Percentiles rank a stretch among this genome's conserved stretches.
phyloP scores from a whole-genome alignment of 2,797 vertebrate genomes.

The Cyprinella venusta region DNA sequence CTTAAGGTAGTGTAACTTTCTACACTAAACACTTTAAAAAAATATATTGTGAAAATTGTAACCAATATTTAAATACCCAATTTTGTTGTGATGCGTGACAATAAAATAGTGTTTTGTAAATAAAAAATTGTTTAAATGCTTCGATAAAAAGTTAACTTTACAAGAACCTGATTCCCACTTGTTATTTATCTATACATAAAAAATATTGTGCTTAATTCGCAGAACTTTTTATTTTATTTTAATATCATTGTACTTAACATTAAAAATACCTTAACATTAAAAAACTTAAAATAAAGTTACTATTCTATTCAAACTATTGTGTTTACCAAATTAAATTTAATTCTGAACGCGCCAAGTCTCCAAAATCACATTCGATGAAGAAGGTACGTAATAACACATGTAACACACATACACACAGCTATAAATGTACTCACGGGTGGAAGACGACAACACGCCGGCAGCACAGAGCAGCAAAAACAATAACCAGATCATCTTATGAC shows the following conservation, averaged over 20 bases:
- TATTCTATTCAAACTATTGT: not conserved
- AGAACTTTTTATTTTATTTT: not conserved
- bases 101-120: not conserved
- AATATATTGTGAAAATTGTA: not conserved
- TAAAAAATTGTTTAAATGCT: not conserved
- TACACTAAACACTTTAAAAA: not conserved
- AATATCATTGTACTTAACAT: not conserved
- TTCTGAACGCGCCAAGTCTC: not conserved
- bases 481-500: conserved; percentile 72
- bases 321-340: not conserved
- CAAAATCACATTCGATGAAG: conserved; percentile 17
- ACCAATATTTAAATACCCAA: not conserved
- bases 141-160: not conserved
- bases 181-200: not conserved
- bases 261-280: too few relatives aligned
- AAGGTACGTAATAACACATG: not conserved
- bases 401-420: not conserved
- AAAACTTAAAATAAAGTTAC: not conserved
- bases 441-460: conserved; percentile 76
- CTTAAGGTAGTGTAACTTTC: not conserved
- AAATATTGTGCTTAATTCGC: too few relatives aligned
- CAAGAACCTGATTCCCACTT: not conserved
- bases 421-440: conserved; percentile 79
- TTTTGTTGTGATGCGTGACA: not conserved
- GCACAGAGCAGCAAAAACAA: conserved; percentile 72